These are phyloP conservation scores for Caenorhabditis panamensis DNA, from an alignment of 2,888 invertebrate genomes.

Conservation along the genomic window DNA sequence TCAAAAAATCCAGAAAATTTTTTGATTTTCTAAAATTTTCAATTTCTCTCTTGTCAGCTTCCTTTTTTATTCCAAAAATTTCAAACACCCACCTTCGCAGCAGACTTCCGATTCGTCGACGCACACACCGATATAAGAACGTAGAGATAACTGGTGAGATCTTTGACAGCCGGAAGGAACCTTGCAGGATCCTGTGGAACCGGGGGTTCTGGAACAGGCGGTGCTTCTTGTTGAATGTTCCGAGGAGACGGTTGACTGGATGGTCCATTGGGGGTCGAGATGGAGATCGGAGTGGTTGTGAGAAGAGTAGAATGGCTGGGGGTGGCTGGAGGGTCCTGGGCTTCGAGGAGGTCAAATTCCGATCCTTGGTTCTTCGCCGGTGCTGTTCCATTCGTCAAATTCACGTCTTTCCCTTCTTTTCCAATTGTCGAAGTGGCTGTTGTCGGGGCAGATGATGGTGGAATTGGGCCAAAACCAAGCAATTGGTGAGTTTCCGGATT, in stretches of 20 bases:
- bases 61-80: background rate
- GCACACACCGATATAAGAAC: slow-evolving; percentile 33
- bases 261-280: background rate
- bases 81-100: slow-evolving; percentile 23
- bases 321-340: no score
- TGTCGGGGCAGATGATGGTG: no score
- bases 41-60: background rate
- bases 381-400: no score
- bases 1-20: no score
- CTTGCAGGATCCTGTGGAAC: slow-evolving; percentile 26
- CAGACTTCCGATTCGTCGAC: slow-evolving; percentile 47
- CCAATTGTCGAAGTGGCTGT: no score
- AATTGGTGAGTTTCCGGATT: no score
- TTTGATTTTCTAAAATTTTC: no score
- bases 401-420: no score
- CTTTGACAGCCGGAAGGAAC: slow-evolving; percentile 14
- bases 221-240: slow-evolving; percentile 4
- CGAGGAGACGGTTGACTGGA: background rate
- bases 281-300: background rate
- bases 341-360: no score
- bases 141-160: slow-evolving; percentile 41
- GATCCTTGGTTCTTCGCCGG: no score
- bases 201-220: background rate
- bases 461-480: no score
- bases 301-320: no score